These are phyloP conservation scores for Acronicta aceris DNA, from an alignment of 2,888 invertebrate genomes.

Conservation along the genomic window DNA sequence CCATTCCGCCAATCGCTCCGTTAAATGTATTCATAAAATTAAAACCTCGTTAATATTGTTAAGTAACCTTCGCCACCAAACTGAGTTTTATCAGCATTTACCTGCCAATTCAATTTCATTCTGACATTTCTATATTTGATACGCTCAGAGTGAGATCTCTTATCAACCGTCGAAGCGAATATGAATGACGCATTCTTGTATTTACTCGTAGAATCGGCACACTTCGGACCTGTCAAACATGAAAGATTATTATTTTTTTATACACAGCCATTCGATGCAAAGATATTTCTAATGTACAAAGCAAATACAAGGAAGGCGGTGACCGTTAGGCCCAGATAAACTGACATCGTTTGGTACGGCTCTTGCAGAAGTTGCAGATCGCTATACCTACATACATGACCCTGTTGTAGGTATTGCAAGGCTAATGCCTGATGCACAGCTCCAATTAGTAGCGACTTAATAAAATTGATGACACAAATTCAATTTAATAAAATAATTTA, in stretches of 20 bases:
- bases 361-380: constrained; percentile 32
- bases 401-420: constrained; percentile 18
- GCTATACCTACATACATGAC: constrained; percentile 33
- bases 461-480: background rate
- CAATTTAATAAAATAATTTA: background rate
- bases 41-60: background rate
- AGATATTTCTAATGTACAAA: constrained; percentile 67
- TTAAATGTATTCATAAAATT: no score
- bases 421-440: constrained; percentile 3
- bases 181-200: constrained; percentile 44
- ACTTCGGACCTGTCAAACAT: constrained; percentile 36
- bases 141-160: constrained; percentile 41
- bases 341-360: constrained; percentile 75
- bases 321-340: constrained; percentile 83
- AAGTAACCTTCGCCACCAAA: constrained; percentile 2
- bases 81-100: constrained; percentile 18
- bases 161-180: constrained; percentile 45
- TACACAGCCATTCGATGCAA: constrained; percentile 51
- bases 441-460: background rate
- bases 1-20: no score
- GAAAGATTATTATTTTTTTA: constrained; percentile 51
- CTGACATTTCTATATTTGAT: constrained; percentile 35
- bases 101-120: constrained; percentile 30
- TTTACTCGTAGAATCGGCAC: constrained; percentile 39
- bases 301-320: constrained; percentile 71